Percentiles rank a stretch among this genome's conserved stretches.
These are phyloP conservation scores for Brachyrhaphis roseni DNA, from an alignment of 2,797 vertebrate species.

Conservation along the genomic window DNA sequence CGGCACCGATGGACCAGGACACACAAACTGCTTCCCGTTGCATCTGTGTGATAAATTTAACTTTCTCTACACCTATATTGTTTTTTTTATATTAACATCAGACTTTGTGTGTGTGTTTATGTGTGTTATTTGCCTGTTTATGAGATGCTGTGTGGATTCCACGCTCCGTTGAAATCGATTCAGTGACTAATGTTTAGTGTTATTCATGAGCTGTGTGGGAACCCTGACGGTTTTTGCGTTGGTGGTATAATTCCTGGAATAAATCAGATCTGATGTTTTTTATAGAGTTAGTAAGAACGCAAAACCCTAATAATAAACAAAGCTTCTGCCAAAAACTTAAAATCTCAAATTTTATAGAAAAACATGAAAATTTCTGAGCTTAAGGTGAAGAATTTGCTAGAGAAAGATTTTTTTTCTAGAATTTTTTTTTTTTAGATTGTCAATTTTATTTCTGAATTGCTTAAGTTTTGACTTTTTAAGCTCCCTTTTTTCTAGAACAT, in stretches of 20 bases:
- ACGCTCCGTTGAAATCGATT: constrained; percentile 1
- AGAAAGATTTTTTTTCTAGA: no score
- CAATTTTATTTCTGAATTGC: no score
- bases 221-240: constrained; percentile 3
- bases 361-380: no score
- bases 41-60: constrained; percentile 33
- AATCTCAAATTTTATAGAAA: no score
- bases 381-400: no score
- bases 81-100: constrained; percentile 12
- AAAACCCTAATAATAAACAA: neutral
- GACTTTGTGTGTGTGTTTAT: neutral
- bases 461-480: no score
- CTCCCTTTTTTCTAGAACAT: no score
- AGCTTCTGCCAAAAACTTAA: no score
- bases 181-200: neutral
- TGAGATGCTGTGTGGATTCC: neutral
- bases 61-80: constrained; percentile 26
- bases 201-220: constrained; percentile 21
- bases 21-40: constrained; percentile 33
- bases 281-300: neutral
- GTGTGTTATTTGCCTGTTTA: neutral
- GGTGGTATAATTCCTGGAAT: constrained; percentile 19
- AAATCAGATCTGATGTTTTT: neutral
- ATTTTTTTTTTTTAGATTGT: no score
- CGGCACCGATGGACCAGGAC: constrained; percentile 20